Evolutionary conservation across 2,888 invertebrate species (phyloP), one percentile per base, ranked within the genome.

Genomic region (Oeneis ivallda): DNA sequence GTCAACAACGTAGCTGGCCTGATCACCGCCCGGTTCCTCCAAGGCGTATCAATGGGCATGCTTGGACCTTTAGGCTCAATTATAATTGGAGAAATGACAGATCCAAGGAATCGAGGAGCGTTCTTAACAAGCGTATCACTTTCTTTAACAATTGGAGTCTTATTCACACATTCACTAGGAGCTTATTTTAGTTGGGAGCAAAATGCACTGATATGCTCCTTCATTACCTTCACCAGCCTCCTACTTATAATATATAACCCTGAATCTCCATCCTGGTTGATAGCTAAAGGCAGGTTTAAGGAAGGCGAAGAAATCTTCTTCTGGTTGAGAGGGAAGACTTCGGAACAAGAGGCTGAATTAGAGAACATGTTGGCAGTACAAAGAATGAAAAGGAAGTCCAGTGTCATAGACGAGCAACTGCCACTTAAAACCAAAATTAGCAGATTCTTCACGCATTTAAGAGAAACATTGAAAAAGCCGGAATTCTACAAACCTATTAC

Each of bases 231-330:
- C n/a, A 72, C 88, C 0, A 92, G 92, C 74, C 83, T 92, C 32
- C 64, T 94, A 0, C 78, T 94, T 7, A 89, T 94, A 5, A 83
- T 93, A 15, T 92, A 92, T 13, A 82, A 93, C 10, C 94, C 94
- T 0, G 96, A 96, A 79, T 93, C 95, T 5, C 95, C 95, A 0
- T 85, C 92, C 6, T 96, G 95, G 95, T 74, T 96, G 63, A 89
- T 94, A 17, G 86, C 93, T 0, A 93, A 93, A 76, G 93, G 93
- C 6, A 86, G 92, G 9, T 81, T 86, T 0, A 86, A 90, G 0
- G 92, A 94, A 74, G 95, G 94, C 0, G 87, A 92, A 63, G 80
- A 87, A 37, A 87, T 94, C 0, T 93, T 94, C 68, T 84, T 87
- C 61, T 94, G 92, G 87, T 86, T 94, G 41, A 85, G 95, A 32